These are phyloP conservation scores for Mesocricetus auratus DNA, from an alignment of 2,113 vertebrate genomes.

Conservation along the genomic window DNA sequence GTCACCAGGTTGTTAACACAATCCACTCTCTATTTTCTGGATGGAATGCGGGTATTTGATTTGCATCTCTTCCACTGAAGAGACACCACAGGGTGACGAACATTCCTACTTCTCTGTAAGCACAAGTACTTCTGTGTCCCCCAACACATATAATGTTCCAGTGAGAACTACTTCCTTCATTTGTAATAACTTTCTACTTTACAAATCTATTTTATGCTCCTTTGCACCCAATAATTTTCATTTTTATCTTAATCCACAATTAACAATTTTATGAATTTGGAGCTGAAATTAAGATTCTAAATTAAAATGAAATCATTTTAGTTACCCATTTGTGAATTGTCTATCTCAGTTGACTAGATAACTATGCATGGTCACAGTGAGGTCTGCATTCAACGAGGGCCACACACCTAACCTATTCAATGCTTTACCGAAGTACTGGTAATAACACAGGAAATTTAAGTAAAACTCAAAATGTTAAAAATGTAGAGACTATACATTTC, in stretches of 20 bases:
- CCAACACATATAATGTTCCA: not conserved
- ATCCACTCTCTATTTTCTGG: not conserved
- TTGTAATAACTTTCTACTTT: slow-evolving; percentile 42
- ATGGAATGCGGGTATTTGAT: not conserved
- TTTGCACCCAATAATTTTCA: not conserved
- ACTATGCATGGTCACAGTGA: not conserved
- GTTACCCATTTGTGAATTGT: not conserved
- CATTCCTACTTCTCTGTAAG: not conserved
- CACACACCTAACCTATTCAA: not conserved
- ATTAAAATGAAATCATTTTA: slow-evolving; percentile 51
- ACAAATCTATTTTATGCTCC: not conserved
- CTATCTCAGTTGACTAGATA: not conserved
- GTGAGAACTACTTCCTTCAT: slow-evolving; percentile 36
- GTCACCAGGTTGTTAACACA: not conserved
- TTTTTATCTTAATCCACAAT: not conserved
- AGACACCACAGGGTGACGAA: not conserved
- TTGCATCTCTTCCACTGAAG: not conserved
- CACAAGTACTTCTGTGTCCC: not conserved
- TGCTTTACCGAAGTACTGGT: slow-evolving; percentile 31
- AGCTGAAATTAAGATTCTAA: not conserved
- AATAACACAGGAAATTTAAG: slow-evolving; percentile 5
- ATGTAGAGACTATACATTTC: not conserved
- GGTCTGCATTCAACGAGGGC: not conserved
- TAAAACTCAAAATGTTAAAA: not conserved
- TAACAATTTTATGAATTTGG: slow-evolving; percentile 29